Evolutionary conservation across 2,113 vertebrate species (phyloP), one percentile per base, ranked within the genome.

Genomic region (Rhinoderma darwinii): DNA sequence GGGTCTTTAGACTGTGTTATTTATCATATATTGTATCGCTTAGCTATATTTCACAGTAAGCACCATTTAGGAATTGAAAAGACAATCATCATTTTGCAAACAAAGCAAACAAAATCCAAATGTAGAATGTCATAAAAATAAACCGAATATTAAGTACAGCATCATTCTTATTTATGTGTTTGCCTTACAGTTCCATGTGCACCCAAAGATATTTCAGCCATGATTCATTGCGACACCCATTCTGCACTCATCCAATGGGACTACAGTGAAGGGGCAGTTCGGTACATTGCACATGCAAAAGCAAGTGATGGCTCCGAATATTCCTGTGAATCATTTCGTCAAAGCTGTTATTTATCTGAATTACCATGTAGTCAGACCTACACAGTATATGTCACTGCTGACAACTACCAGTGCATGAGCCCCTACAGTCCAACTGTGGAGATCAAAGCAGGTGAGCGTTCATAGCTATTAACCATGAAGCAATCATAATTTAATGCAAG

Each of bases 341-440:
- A 75, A 56, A 54, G 1, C 5, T 96, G 95, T 72, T 51, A 56
- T 12, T 89, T 96, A 3, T 14, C 5, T 0, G 90, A 89, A 30
- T 88, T 96, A 30, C 87, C 43, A n/a, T 96, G 95, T 82, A 90
- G 93, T 88, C 91, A 93, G 35, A 90, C 70, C 37, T 96, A 95
- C 90, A 89, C 68, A 0, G 89, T 89, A 12, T 89, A 68, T 43
- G 91, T 94, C 73, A 89, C 91, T 0, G 89, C 93, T 43, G 89
- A 92, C 88, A 95, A 94, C 90, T 83, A 89, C 18, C 11, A 81
- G 41, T 96, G 95, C 91, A 94, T 95, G 90, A 95, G 95, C 88
- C 88, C 93, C 0, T 25, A 86, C n/a, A 95, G 95, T 18, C 39
- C 88, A 6, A 66, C 0, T 7, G 17, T 95, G 79, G 79, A 76